A percentile compares a stretch with the other conserved stretches of the same genome.
phyloP scores from a whole-genome alignment of 2,113 vertebrate genomes.

The Oxygymnocypris stewartii region DNA sequence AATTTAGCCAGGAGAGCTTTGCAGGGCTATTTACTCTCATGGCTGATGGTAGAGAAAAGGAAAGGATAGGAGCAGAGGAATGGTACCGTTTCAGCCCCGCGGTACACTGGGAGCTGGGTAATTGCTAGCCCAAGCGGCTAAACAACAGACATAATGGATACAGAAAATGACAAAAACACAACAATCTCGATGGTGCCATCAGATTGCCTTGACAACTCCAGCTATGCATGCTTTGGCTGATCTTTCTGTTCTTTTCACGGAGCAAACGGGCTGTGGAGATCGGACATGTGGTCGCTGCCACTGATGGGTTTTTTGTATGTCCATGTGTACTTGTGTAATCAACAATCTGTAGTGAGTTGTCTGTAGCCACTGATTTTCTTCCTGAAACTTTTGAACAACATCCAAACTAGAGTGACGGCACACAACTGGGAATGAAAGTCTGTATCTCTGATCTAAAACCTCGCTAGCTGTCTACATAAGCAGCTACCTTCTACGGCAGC shows the following conservation, averaged over 20 bases:
- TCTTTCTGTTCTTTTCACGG: conserved; percentile 18
- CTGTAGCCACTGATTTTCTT: not conserved
- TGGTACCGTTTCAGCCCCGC: conserved; percentile 11
- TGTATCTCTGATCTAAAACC: not conserved
- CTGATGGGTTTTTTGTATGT: conserved; percentile 16
- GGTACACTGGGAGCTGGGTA: conserved; percentile 36
- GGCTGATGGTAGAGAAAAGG: conserved; percentile 27
- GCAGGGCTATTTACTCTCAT: conserved; percentile 36
- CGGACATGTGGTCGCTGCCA: not conserved
- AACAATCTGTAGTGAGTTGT: not conserved
- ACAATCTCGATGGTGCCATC: not conserved
- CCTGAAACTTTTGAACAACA: not conserved
- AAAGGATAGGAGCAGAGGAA: conserved; percentile 11
- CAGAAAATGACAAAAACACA: conserved; percentile 30
- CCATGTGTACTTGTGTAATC: not conserved
- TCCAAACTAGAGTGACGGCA: not conserved
- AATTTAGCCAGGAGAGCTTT: conserved; percentile 46
- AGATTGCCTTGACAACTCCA: conserved; percentile 32
- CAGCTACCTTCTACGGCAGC: no score
- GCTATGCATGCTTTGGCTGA: conserved; percentile 10
- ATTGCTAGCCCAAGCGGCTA: conserved; percentile 41
- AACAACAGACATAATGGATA: conserved; percentile 38
- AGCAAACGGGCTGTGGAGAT: conserved; percentile 1
- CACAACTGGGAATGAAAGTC: not conserved
- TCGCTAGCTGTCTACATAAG: not conserved